phyloP scores from a whole-genome alignment of 2,888 invertebrate species.

The Xestia c-nigrum region DNA sequence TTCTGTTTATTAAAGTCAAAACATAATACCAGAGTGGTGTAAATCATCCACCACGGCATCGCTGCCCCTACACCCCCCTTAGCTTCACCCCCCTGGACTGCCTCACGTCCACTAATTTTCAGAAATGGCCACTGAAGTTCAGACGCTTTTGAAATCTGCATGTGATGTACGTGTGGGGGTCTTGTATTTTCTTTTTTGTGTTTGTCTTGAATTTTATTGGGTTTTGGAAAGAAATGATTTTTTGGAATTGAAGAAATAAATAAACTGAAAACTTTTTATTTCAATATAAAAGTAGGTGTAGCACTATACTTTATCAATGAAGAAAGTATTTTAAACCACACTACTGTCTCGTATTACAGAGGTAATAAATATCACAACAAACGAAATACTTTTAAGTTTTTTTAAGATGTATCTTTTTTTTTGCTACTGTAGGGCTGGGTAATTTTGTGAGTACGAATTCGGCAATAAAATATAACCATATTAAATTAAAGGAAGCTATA shows the following conservation, averaged over 20 bases:
- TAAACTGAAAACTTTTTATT: background rate
- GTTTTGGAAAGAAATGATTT: background rate
- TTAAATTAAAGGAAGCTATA: conserved; percentile 58
- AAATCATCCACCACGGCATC: conserved; percentile 90
- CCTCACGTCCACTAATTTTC: conserved; percentile 87
- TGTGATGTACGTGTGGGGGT: conserved; percentile 62
- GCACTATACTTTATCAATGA: background rate
- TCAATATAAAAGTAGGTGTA: background rate
- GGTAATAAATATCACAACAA: background rate
- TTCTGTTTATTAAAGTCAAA: conserved; percentile 92
- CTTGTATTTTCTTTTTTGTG: conserved; percentile 26
- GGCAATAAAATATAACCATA: conserved; percentile 35
- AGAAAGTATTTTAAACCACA: background rate
- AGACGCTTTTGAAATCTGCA: conserved; percentile 78
- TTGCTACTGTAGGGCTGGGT: background rate
- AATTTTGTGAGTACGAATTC: conserved; percentile 21
- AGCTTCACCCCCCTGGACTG: conserved; percentile 66
- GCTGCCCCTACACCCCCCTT: conserved; percentile 69
- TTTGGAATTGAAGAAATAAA: background rate
- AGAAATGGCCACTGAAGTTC: conserved; percentile 86
- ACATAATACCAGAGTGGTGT: conserved; percentile 92
- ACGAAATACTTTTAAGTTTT: background rate
- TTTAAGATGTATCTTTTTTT: background rate
- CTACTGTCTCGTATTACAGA: background rate
- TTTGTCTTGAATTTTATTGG: conserved; percentile 15